Evolutionary conservation across 2,888 invertebrate genomes (phyloP), one percentile per base, ranked within the genome.

Genomic region (Luffia ferchaultella): DNA sequence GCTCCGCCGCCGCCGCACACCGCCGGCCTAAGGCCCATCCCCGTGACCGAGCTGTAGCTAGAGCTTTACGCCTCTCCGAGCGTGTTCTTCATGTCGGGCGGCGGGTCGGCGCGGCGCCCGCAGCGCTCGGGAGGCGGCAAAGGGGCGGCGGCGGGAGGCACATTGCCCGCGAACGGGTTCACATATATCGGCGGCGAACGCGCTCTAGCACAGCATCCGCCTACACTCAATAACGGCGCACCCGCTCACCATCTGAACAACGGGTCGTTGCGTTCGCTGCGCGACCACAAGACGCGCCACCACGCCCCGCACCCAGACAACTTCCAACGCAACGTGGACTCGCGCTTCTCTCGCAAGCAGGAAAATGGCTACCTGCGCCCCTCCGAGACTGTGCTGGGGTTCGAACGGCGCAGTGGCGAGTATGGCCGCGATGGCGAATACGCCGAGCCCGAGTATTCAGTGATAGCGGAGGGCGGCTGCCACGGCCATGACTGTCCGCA

Each of bases 1-100:
- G 73, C 67, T 86, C 69, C 86, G 41, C 30, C 30, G 30, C 84
- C 84, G 42, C 69, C 77, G 63, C 76, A 76, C 77, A 63, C 76
- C 59, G 75, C 68, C 79, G 85, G 73, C 85, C 82, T 70, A 66
- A 73, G 75, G 67, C 92, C 93, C 17, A 92, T 94, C 67, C 95
- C 95, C 60, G 93, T 94, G 65, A 95, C 95, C 86, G 95, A 94
- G 75, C 93, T 95, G 92, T 95, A 94, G 93, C 94, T 94, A 93
- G 93, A 94, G 88, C 92, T 93, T 85, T 93, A 93, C 92, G 93
- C 93, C 89, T 93, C 93, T 86, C 90, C 88, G 86, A 90, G 86
- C 89, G 91, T 87, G 79, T 91, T 86, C 86, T 91, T 89, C 88
- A 85, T 91, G 86, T 89, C 90, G 63, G 87, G 86, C 67, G 86